These are phyloP conservation scores for Gasteruption jaculator DNA, from an alignment of 2,888 invertebrate genomes.

Conservation along the genomic window DNA sequence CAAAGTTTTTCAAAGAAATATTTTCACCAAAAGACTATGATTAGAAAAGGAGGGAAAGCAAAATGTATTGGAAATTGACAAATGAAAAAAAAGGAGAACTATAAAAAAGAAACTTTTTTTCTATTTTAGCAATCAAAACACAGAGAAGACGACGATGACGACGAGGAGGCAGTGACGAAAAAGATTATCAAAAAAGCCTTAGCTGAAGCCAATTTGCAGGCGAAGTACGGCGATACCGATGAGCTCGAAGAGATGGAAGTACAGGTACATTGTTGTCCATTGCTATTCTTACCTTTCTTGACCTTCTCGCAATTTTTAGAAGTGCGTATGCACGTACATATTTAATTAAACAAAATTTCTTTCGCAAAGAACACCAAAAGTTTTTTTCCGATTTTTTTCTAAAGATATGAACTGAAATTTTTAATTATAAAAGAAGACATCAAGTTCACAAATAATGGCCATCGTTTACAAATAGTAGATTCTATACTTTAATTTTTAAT, in stretches of 20 bases:
- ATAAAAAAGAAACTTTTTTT: slow-evolving; percentile 52
- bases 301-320: neutral
- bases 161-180: slow-evolving; percentile 46
- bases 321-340: too few relatives aligned
- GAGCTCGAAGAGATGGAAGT: slow-evolving; percentile 35
- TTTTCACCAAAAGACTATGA: too few relatives aligned
- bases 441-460: too few relatives aligned
- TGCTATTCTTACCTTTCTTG: neutral
- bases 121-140: slow-evolving; percentile 8
- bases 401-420: too few relatives aligned
- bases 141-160: slow-evolving; percentile 44
- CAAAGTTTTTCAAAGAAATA: neutral
- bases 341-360: too few relatives aligned
- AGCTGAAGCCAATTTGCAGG: slow-evolving; percentile 54
- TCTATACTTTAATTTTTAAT: too few relatives aligned
- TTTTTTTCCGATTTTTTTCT: too few relatives aligned
- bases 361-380: too few relatives aligned
- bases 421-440: too few relatives aligned
- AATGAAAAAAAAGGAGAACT: slow-evolving; percentile 8
- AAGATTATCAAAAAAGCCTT: slow-evolving; percentile 44
- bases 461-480: too few relatives aligned
- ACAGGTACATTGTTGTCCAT: slow-evolving; percentile 26
- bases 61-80: too few relatives aligned
- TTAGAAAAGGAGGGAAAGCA: too few relatives aligned
- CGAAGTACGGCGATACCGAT: slow-evolving; percentile 39